These are phyloP conservation scores for Drosophila nasuta DNA, from an alignment of 1,140 invertebrate species.

Conservation along the genomic window DNA sequence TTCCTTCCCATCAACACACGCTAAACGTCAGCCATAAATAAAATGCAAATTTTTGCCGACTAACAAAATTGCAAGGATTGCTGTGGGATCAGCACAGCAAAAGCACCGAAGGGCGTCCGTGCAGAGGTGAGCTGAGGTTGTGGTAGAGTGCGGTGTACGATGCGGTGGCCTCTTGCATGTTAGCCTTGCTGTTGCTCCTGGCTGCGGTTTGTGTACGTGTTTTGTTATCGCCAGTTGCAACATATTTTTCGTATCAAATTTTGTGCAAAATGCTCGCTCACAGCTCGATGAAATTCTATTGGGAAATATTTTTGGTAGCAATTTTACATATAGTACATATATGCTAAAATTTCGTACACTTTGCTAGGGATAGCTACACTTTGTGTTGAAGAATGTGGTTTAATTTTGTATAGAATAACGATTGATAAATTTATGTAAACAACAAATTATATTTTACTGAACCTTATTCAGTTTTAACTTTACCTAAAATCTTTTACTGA, in stretches of 20 bases:
- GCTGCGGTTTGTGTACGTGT: conserved; percentile 62
- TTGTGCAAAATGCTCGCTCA: conserved; percentile 72
- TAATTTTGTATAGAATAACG: background rate
- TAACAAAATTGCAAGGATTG: conserved; percentile 72
- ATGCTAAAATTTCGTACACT: background rate
- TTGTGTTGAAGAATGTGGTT: background rate
- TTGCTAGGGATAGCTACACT: background rate
- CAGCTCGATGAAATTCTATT: conserved; percentile 76
- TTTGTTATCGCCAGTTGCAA: conserved; percentile 67
- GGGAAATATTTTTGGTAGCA: conserved; percentile 61
- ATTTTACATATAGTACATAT: conserved; percentile 35
- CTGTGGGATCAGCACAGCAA: conserved; percentile 11
- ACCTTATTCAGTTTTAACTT: too few species aligned
- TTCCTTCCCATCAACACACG: conserved; percentile 30
- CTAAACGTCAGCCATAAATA: conserved; percentile 80
- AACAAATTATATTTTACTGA: too few species aligned
- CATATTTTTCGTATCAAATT: conserved; percentile 78
- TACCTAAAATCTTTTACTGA: too few species aligned
- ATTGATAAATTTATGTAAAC: too few species aligned
- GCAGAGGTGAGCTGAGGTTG: conserved; percentile 18
- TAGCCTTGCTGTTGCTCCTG: conserved; percentile 32
- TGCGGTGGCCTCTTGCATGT: background rate
- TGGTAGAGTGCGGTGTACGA: background rate
- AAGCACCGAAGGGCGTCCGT: background rate
- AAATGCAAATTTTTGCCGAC: conserved; percentile 62